These are phyloP conservation scores for human (Homo sapiens) DNA, from an alignment of 2,113 vertebrate species.

Conservation along the genomic window DNA sequence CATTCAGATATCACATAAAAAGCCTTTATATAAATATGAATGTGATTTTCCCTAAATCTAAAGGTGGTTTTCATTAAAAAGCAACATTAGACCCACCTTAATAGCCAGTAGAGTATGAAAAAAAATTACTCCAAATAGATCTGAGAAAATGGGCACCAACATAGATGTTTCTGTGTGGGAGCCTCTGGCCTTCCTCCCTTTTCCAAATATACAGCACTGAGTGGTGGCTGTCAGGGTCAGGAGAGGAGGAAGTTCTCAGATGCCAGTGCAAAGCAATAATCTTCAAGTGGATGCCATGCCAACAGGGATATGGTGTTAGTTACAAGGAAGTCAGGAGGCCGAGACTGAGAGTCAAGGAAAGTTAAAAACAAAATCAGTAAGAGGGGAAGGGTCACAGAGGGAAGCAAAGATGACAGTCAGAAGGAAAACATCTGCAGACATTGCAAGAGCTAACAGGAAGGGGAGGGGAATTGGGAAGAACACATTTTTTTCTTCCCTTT, in stretches of 20 bases:
- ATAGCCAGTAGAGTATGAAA: constrained; percentile 11
- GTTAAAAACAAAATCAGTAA: constrained; percentile 77
- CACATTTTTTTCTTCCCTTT: background rate
- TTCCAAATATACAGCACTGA: constrained; percentile 59
- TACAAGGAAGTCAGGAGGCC: constrained; percentile 69
- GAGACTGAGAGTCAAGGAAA: constrained; percentile 66
- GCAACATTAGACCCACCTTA: constrained; percentile 38
- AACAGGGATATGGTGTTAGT: constrained; percentile 65
- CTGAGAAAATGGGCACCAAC: constrained; percentile 51
- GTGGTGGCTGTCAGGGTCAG: constrained; percentile 50
- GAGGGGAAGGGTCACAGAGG: constrained; percentile 60
- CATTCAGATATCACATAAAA: constrained; percentile 44
- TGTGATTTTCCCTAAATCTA: constrained; percentile 20
- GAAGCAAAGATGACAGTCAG: constrained; percentile 69
- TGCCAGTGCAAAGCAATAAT: constrained; percentile 66
- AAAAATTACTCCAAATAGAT: constrained; percentile 53
- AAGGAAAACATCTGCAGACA: constrained; percentile 74
- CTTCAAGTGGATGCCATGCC: constrained; percentile 68
- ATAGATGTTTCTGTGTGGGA: constrained; percentile 59
- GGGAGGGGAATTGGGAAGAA: background rate
- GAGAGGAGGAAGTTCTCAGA: constrained; percentile 70
- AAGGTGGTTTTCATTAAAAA: constrained; percentile 70
- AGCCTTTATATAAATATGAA: constrained; percentile 51
- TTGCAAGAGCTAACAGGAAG: background rate
- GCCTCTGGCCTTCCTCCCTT: constrained; percentile 17